Conservation (phyloP, 2,113 vertebrate genomes). For the Aythya baeri region DNA sequence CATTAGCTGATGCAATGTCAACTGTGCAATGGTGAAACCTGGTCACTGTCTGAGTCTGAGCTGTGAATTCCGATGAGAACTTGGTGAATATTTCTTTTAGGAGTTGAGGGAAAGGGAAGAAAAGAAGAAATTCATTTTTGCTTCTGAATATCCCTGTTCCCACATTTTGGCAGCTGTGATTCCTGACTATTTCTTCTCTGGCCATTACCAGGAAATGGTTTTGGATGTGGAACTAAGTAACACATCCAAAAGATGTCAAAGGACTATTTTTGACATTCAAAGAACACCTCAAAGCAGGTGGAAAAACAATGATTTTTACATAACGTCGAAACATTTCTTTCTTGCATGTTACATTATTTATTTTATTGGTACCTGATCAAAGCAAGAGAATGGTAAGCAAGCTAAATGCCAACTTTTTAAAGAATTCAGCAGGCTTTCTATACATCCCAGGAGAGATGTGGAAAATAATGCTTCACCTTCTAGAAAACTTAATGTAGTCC, state of each 20-base stretch:
- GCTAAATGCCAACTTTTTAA: neutral
- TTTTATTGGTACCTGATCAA: slow-evolving; percentile 11
- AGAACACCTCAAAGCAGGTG: neutral
- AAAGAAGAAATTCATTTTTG: neutral
- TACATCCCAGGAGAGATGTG: neutral
- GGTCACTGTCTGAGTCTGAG: neutral
- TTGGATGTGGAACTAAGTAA: neutral
- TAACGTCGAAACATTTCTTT: slow-evolving; percentile 33
- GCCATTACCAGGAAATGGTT: neutral
- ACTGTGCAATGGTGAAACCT: neutral
- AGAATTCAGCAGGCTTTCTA: neutral
- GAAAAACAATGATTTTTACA: neutral
- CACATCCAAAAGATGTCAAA: neutral
- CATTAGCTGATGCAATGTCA: neutral
- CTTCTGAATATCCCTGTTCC: neutral
- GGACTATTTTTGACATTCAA: neutral
- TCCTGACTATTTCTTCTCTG: neutral
- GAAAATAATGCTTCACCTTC: slow-evolving; percentile 60
- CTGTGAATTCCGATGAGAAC: neutral
- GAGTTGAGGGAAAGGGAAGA: fast-evolving
- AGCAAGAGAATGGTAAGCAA: slow-evolving; percentile 23
- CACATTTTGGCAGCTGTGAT: neutral
- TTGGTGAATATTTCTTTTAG: neutral
- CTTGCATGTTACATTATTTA: neutral
- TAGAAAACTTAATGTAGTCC: slow-evolving; percentile 56